phyloP scores from a whole-genome alignment of 2,113 vertebrate genomes.

The Cheirogaleus medius region DNA sequence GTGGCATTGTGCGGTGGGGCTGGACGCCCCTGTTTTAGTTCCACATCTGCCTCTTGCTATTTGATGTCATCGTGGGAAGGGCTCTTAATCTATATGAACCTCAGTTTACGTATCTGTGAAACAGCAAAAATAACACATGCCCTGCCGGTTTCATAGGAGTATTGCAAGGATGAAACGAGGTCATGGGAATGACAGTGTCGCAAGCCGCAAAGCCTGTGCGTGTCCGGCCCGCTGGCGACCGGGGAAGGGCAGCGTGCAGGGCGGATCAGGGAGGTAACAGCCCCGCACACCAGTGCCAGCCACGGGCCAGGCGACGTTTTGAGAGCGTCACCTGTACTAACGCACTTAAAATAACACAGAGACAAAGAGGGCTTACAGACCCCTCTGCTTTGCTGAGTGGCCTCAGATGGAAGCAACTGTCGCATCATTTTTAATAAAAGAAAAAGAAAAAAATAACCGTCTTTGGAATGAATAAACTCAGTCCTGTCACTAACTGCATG shows the following conservation, averaged over 20 bases:
- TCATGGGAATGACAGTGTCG: background rate
- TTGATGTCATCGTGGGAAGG: background rate
- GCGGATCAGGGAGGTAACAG: too few relatives aligned
- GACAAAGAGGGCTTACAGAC: background rate
- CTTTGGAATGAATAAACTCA: background rate
- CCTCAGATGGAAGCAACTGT: background rate
- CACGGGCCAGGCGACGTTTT: background rate
- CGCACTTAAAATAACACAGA: background rate
- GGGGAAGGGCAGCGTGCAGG: background rate
- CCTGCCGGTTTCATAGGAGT: background rate
- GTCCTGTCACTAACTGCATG: background rate
- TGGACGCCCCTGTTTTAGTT: too few relatives aligned
- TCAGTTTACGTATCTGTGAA: background rate
- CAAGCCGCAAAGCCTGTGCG: background rate
- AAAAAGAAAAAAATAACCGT: background rate
- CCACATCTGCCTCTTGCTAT: background rate
- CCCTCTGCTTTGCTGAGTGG: background rate
- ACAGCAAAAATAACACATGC: background rate
- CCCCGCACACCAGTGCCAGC: background rate
- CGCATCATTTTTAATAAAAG: background rate
- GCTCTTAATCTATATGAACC: background rate
- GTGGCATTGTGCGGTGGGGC: rapidly evolving
- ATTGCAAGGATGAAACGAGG: background rate
- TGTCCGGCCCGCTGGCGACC: background rate
- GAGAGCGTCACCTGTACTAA: background rate